phyloP scores from a whole-genome alignment of 2,797 vertebrate species.

The Micromesistius poutassou region DNA sequence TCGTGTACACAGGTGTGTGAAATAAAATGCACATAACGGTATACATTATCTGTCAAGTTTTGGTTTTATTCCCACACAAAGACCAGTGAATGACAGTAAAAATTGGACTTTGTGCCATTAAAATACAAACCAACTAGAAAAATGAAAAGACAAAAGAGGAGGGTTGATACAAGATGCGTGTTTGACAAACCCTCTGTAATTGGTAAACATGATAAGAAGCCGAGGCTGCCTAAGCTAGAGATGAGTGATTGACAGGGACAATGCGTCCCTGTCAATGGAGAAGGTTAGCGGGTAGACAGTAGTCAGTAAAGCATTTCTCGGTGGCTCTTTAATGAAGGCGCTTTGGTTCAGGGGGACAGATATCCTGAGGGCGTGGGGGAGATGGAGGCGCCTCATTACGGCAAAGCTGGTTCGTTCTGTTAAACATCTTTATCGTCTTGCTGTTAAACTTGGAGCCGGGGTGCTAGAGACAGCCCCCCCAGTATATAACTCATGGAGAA shows the following conservation, averaged over 20 bases:
- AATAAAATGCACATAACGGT: neutral
- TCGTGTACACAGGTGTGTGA: neutral
- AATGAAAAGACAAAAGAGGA: neutral
- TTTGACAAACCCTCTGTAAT: neutral
- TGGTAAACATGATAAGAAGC: slow-evolving; percentile 6
- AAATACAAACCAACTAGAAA: neutral
- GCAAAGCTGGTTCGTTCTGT: neutral
- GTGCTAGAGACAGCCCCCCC: neutral
- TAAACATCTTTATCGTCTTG: neutral
- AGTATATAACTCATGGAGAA: neutral
- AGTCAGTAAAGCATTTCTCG: slow-evolving; percentile 18
- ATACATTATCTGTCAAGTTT: neutral
- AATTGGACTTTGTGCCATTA: neutral
- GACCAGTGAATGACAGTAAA: neutral
- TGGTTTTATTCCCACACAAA: neutral
- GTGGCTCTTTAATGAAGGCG: slow-evolving; percentile 12
- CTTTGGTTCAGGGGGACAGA: neutral
- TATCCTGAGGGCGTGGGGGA: neutral
- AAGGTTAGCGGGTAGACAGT: slow-evolving; percentile 3
- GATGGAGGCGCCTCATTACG: neutral
- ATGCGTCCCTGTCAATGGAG: too few species aligned
- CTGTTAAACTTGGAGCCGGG: neutral
- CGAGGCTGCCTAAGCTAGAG: neutral
- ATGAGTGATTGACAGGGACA: neutral
- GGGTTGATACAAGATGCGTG: neutral